These are phyloP conservation scores for Thamnophis elegans DNA, from an alignment of 2,797 vertebrate species.

Conservation along the genomic window DNA sequence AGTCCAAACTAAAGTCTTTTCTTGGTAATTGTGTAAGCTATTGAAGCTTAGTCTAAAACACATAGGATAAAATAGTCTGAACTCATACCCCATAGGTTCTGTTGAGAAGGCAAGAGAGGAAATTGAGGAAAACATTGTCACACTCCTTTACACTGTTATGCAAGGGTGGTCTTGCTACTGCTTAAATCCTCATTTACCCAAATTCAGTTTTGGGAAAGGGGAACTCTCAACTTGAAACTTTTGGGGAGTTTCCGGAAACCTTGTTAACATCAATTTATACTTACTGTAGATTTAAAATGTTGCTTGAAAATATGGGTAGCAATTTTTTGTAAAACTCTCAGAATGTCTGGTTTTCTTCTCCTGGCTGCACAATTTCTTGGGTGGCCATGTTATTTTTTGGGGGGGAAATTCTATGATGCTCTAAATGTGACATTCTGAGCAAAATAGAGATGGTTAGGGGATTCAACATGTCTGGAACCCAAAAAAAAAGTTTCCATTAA, in stretches of 20 bases:
- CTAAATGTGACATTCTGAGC: not conserved
- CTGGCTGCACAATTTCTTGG: not conserved
- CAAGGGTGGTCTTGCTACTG: not conserved
- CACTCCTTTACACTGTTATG: not conserved
- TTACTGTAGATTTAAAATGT: not conserved
- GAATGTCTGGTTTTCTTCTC: not conserved
- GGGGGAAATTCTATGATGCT: not conserved
- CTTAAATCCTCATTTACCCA: not conserved
- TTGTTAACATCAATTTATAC: not conserved
- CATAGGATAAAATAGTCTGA: not conserved
- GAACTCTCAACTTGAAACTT: not conserved
- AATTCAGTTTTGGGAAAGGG: not conserved
- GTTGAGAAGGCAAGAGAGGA: not conserved
- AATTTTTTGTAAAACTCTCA: not conserved
- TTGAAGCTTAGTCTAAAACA: slow-evolving; percentile 1
- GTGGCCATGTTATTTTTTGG: not conserved
- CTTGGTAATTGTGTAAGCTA: not conserved
- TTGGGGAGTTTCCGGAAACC: not conserved
- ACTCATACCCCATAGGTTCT: not conserved
- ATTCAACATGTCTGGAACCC: not conserved
- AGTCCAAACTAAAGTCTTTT: slow-evolving; percentile 4
- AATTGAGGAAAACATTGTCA: not conserved
- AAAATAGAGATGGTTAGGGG: not conserved
- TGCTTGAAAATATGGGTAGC: not conserved
- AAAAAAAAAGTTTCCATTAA: not conserved